Evolutionary conservation across 2,113 vertebrate genomes (phyloP), one percentile per base, ranked within the genome.

Genomic region (Cairina moschata): DNA sequence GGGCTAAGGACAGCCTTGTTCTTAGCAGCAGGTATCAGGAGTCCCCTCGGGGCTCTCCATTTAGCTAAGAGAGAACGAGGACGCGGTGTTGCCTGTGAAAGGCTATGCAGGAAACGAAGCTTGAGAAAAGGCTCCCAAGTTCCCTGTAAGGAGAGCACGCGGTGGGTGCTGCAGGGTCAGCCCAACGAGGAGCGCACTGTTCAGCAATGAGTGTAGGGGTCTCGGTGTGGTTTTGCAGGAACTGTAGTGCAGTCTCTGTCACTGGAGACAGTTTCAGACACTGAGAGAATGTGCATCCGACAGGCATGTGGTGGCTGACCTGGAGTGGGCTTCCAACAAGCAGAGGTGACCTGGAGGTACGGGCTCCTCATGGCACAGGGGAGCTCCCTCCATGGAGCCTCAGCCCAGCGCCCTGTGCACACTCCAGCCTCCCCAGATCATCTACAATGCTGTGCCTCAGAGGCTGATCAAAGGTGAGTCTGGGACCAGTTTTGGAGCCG

Each of bases 281-380:
- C 72, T 13, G 4, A 54, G 26, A 1, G 11, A 58, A 40, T 2
- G 7, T 6, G 34, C 25, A 8, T 8, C 23, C 34, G 6, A 12
- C 31, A 17, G 34, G 15, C 25, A 2, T 0, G 8, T 5, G 11
- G 50, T 4, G 21, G 48, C 58, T 22, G 21, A 15, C 5, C 28
- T 8, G 15, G 18, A 4, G 9, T 18, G 17, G 10, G 63, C 11
- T 17, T 17, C 13, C 10, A 9, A 67, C 54, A 17, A 12, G 36
- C 55, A 62, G 32, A 44, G 71, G 23, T 28, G 29, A 15, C 11
- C 32, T 2, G 3, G 17, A 2, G 56, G 12, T 23, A 38, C 4
- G 2, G 5, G 2, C 1, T 34, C 29, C 2, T 34, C 13, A 1
- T 1, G 69, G 52, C 31, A 5, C 31, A 63, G 31, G 2, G 12